A percentile compares a stretch with the other conserved stretches of the same genome.
Evolutionary conservation across 2,113 vertebrate species (phyloP).

Genomic region (Desmodus rotundus): DNA sequence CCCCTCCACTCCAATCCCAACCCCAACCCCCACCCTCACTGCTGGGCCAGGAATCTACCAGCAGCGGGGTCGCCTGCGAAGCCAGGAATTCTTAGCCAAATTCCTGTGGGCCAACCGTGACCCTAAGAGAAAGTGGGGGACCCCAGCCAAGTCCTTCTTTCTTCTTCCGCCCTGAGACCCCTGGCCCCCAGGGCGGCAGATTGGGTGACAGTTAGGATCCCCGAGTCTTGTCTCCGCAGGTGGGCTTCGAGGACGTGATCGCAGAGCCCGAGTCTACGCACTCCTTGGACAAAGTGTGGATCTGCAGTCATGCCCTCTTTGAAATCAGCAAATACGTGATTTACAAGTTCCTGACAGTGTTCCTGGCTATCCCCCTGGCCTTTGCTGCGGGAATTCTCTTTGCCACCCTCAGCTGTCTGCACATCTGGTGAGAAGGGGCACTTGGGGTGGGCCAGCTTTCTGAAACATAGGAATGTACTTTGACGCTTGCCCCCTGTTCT

Average conservation of each 20-base stretch:
- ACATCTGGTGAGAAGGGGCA: slow-evolving; percentile 90
- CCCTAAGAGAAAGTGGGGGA: neutral
- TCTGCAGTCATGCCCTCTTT: slow-evolving; percentile 93
- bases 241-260: slow-evolving; percentile 93
- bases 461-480: neutral
- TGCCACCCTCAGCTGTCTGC: slow-evolving; percentile 90
- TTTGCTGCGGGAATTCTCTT: slow-evolving; percentile 89
- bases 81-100: neutral
- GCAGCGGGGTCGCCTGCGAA: neutral
- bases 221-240: slow-evolving; percentile 75
- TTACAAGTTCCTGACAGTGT: slow-evolving; percentile 89
- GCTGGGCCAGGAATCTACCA: neutral
- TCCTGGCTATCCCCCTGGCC: slow-evolving; percentile 92
- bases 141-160: neutral
- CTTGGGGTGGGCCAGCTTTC: neutral
- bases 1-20: neutral
- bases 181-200: neutral
- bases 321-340: slow-evolving; percentile 90
- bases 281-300: slow-evolving; percentile 94
- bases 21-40: neutral
- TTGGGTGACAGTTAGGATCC: neutral
- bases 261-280: slow-evolving; percentile 89
- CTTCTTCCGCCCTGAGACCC: too few relatives aligned
- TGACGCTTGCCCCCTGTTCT: neutral
- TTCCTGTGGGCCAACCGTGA: neutral